A percentile compares a stretch with the other conserved stretches of the same genome.
These are phyloP conservation scores for Eurypyga helias DNA, from an alignment of 2,113 vertebrate species.

Conservation along the genomic window DNA sequence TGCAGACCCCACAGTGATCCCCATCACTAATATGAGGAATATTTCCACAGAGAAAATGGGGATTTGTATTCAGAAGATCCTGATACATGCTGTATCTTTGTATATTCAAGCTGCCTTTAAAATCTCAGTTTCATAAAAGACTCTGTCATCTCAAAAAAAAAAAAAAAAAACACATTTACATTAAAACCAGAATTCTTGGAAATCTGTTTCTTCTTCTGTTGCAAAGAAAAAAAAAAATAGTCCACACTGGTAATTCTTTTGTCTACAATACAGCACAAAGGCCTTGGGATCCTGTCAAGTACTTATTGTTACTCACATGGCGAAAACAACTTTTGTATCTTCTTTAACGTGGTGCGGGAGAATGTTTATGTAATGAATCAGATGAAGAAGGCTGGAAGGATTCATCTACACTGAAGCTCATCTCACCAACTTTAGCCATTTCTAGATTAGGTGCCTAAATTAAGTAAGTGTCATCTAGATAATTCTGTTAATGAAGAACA, in stretches of 20 bases:
- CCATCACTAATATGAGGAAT: neutral
- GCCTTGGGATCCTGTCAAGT: neutral
- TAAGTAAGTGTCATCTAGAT: neutral
- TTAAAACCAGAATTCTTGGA: conserved; percentile 35
- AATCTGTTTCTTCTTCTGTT: conserved; percentile 15
- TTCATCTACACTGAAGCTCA: neutral
- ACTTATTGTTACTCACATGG: neutral
- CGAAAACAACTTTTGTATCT: neutral
- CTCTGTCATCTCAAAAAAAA: neutral
- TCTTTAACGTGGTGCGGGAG: neutral
- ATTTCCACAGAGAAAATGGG: neutral
- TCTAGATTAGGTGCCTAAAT: neutral
- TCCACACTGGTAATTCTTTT: neutral
- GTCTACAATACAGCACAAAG: conserved; percentile 22
- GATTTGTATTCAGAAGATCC: neutral
- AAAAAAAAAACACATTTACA: too few species aligned
- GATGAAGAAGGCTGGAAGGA: neutral
- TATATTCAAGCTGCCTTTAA: neutral
- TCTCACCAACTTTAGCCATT: neutral
- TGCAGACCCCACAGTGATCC: neutral
- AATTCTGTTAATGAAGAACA: neutral
- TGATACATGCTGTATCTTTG: neutral
- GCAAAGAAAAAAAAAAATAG: neutral
- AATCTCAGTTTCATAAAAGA: conserved; percentile 9
- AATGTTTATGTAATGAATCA: neutral